Percentiles rank a stretch among this genome's conserved stretches.
phyloP scores from a whole-genome alignment of 2,888 invertebrate genomes.

The Emesis furor region DNA sequence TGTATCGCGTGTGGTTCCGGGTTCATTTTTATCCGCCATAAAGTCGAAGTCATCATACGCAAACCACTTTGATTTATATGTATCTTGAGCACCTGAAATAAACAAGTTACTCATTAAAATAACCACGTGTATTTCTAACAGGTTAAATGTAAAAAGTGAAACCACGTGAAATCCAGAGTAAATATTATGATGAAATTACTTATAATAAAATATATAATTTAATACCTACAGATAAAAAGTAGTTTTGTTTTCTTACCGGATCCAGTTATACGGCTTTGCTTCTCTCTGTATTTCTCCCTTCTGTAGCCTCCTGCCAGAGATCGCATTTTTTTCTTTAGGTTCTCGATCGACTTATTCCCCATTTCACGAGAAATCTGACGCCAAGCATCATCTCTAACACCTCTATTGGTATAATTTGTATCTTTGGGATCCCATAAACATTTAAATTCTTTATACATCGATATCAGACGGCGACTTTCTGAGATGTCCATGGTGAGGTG shows the following conservation, averaged over 20 bases:
- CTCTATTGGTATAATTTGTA: constrained; percentile 71
- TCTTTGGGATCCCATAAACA: constrained; percentile 75
- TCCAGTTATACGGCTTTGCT: constrained; percentile 25
- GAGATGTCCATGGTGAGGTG: neutral
- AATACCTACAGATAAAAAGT: constrained; percentile 35
- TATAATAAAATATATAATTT: too few species aligned
- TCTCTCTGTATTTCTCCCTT: constrained; percentile 64
- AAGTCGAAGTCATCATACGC: constrained; percentile 67
- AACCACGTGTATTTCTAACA: constrained; percentile 38
- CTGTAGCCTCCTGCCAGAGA: constrained; percentile 72
- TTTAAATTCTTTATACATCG: constrained; percentile 37
- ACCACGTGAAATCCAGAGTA: constrained; percentile 36
- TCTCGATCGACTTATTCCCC: constrained; percentile 37
- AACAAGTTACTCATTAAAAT: constrained; percentile 34
- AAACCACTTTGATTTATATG: constrained; percentile 56
- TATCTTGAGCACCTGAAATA: constrained; percentile 59
- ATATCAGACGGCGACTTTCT: constrained; percentile 11
- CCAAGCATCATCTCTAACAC: constrained; percentile 76
- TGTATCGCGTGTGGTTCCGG: constrained; percentile 59
- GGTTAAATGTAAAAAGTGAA: constrained; percentile 37
- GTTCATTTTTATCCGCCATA: constrained; percentile 72
- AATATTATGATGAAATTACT: constrained; percentile 33
- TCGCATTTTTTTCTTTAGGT: constrained; percentile 72
- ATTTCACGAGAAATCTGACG: constrained; percentile 56
- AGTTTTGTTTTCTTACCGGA: constrained; percentile 36